phyloP scores from a whole-genome alignment of 2,888 invertebrate genomes.

The Tetheella fluctuosa region DNA sequence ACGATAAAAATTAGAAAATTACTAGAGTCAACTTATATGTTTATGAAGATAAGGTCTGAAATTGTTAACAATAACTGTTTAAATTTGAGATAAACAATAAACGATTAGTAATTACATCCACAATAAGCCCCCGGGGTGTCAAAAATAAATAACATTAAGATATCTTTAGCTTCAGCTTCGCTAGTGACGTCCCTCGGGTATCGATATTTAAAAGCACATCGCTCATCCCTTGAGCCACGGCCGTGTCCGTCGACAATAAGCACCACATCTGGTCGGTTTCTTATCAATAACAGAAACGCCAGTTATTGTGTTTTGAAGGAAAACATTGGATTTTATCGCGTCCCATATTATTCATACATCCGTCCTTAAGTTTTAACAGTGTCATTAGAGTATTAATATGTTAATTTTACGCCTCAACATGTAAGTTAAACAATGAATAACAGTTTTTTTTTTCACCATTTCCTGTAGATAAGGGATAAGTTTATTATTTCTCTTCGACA shows the following conservation, averaged over 20 bases:
- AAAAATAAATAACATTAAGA: background rate
- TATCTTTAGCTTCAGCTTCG: background rate
- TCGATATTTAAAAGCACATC: slow-evolving; percentile 11
- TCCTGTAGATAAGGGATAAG: slow-evolving; percentile 34
- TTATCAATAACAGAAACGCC: slow-evolving; percentile 70
- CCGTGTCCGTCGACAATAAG: slow-evolving; percentile 36
- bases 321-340: slow-evolving; percentile 68
- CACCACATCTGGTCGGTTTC: slow-evolving; percentile 72
- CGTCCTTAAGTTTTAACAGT: slow-evolving; percentile 64
- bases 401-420: slow-evolving; percentile 45
- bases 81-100: background rate
- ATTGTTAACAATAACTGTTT: background rate
- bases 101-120: background rate
- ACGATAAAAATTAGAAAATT: no score
- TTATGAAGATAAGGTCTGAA: no score
- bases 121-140: background rate
- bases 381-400: slow-evolving; percentile 48
- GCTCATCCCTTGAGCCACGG: slow-evolving; percentile 37
- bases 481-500: slow-evolving; percentile 23
- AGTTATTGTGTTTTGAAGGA: slow-evolving; percentile 72
- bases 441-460: slow-evolving; percentile 25
- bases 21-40: no score
- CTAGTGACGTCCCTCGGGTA: background rate
- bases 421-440: slow-evolving; percentile 24
- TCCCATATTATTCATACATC: slow-evolving; percentile 63